Evolutionary conservation across 1,140 invertebrate genomes (phyloP).

Genomic region (Medauroidea extradentata): DNA sequence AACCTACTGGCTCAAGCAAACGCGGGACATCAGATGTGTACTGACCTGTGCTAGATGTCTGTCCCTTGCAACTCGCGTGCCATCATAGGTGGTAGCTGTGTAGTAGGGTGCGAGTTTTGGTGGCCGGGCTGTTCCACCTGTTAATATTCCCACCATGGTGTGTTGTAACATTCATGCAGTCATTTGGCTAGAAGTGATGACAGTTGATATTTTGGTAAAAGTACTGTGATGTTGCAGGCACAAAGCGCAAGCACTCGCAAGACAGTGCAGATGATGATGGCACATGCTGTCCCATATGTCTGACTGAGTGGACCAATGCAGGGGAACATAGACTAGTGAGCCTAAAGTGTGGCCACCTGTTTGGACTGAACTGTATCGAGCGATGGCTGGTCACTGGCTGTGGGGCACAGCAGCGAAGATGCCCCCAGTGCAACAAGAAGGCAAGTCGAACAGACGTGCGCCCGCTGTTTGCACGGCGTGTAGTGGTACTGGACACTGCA

Average conservation of each 20-base stretch:
- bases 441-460: conserved; percentile 69
- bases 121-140: too few relatives aligned
- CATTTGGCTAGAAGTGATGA: too few relatives aligned
- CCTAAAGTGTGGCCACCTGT: conserved; percentile 87
- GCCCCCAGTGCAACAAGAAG: conserved; percentile 84
- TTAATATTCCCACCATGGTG: too few relatives aligned
- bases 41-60: too few relatives aligned
- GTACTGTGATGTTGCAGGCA: too few relatives aligned
- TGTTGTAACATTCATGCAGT: too few relatives aligned
- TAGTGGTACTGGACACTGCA: conserved; percentile 59
- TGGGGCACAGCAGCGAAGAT: conserved; percentile 45
- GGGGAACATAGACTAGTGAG: conserved; percentile 77
- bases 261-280: conserved; percentile 54
- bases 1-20: too few relatives aligned
- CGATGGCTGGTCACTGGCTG: conserved; percentile 61
- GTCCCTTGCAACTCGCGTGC: too few relatives aligned
- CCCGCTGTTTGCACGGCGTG: conserved; percentile 61
- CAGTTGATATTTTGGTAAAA: too few relatives aligned
- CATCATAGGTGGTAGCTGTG: too few relatives aligned
- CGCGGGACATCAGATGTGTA: too few relatives aligned
- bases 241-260: not conserved
- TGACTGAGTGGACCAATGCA: conserved; percentile 80
- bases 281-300: conserved; percentile 78
- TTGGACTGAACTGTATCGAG: conserved; percentile 77
- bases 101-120: too few relatives aligned